These are phyloP conservation scores for Branchipolynoe longqiensis DNA, from an alignment of 2,888 invertebrate species.

Conservation along the genomic window DNA sequence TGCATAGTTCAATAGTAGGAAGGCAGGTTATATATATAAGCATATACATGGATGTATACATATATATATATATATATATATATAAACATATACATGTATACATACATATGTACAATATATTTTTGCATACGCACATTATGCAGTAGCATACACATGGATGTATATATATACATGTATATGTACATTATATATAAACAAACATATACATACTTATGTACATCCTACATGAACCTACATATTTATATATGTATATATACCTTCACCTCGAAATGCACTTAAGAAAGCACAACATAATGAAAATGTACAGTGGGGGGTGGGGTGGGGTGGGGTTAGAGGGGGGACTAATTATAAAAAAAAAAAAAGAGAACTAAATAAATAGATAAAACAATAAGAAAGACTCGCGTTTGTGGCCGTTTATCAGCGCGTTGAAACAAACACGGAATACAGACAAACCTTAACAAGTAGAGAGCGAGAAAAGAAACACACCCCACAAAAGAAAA, in stretches of 20 bases:
- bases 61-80: no score
- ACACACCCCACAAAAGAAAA: no score
- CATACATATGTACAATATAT: no score
- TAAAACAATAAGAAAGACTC: conserved; percentile 38
- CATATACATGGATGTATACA: no score
- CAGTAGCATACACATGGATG: no score
- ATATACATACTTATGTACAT: background rate
- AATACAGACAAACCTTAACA: conserved; percentile 4
- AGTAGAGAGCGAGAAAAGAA: background rate
- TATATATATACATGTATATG: no score
- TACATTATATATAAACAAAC: no score
- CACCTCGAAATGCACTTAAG: conserved; percentile 31
- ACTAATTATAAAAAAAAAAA: conserved; percentile 18
- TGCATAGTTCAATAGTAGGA: conserved; percentile 26
- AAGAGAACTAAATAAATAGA: conserved; percentile 47
- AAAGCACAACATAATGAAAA: conserved; percentile 9
- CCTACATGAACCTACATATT: background rate
- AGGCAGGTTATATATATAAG: background rate
- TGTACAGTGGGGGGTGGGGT: background rate
- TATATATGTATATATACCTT: conserved; percentile 5
- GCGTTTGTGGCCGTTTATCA: conserved; percentile 2
- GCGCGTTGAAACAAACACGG: conserved; percentile 3
- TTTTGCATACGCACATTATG: no score
- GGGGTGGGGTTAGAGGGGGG: no score
- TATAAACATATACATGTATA: no score